phyloP scores from a whole-genome alignment of 2,113 vertebrate genomes.

The Equus quagga region DNA sequence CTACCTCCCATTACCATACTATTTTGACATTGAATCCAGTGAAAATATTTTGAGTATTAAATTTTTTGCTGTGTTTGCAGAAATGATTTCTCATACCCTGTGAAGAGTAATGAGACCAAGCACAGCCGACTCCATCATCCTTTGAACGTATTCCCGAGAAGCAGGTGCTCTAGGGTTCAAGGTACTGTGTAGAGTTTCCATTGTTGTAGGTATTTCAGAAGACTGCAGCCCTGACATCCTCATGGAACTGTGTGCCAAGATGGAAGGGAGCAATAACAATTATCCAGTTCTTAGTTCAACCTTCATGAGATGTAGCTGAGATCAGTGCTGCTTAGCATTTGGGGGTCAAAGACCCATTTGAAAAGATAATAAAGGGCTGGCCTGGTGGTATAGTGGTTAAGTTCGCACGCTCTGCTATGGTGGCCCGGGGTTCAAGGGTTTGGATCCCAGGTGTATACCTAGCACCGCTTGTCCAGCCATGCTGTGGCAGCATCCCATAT shows the following conservation, averaged over 20 bases:
- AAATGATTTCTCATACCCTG: neutral
- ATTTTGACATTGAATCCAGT: neutral
- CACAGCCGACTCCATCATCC: neutral
- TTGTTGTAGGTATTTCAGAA: neutral
- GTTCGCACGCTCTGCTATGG: too few species aligned
- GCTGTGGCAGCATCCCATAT: too few species aligned
- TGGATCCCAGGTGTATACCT: too few species aligned
- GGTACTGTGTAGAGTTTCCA: neutral
- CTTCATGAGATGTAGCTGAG: neutral
- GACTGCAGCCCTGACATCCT: too few species aligned
- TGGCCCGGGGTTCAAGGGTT: too few species aligned
- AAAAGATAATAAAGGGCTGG: neutral
- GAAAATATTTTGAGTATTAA: neutral
- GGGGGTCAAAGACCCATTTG: neutral
- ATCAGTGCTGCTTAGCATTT: neutral
- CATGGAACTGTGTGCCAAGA: accelerated
- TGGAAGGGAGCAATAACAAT: neutral
- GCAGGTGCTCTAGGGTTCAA: neutral
- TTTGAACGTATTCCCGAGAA: neutral
- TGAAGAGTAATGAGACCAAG: neutral
- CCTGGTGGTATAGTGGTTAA: too few species aligned
- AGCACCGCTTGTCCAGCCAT: too few species aligned
- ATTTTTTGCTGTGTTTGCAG: neutral
- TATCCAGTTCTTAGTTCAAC: neutral
- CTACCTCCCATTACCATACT: neutral